phyloP scores from a whole-genome alignment of 2,113 vertebrate species.

The Eupsittula cactorum region DNA sequence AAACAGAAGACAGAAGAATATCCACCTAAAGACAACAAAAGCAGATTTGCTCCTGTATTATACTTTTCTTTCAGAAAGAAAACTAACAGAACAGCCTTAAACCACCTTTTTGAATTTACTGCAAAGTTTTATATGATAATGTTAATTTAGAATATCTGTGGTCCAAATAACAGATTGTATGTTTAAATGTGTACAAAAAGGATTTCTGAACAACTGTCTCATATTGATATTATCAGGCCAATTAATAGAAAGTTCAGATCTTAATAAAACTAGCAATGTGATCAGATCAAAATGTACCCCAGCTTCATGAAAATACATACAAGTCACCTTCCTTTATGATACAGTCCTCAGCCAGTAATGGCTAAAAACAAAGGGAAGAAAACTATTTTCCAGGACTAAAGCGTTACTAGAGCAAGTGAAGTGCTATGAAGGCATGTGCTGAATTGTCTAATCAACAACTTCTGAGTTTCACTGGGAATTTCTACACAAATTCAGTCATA shows the following conservation, averaged over 20 bases:
- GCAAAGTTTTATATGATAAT: neutral
- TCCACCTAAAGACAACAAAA: neutral
- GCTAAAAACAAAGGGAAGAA: neutral
- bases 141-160: neutral
- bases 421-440: neutral
- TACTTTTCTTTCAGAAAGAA: neutral
- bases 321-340: neutral
- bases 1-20: neutral
- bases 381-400: neutral
- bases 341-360: neutral
- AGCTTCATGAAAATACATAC: neutral
- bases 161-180: neutral
- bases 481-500: neutral
- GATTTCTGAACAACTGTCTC: neutral
- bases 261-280: neutral
- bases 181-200: neutral
- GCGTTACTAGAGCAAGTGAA: neutral
- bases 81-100: neutral
- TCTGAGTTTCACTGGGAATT: neutral
- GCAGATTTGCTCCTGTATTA: neutral
- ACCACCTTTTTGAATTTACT: neutral
- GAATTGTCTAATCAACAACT: neutral
- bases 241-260: neutral
- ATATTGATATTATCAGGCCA: neutral
- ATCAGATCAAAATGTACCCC: neutral